Percentiles rank a stretch among this genome's conserved stretches.
These are phyloP conservation scores for Calameuta pallipes DNA, from an alignment of 2,888 invertebrate species.

Conservation along the genomic window DNA sequence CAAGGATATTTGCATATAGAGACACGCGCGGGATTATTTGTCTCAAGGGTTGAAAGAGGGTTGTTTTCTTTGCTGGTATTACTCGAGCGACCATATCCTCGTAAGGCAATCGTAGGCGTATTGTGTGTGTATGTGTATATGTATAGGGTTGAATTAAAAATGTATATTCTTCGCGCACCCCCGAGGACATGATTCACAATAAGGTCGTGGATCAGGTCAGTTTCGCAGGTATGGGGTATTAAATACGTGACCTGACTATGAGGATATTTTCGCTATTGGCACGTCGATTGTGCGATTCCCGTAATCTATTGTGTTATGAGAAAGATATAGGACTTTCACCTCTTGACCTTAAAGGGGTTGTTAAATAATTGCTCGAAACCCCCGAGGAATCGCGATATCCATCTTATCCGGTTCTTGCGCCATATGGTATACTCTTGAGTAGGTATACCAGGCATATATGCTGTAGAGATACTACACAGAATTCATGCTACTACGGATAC, in stretches of 20 bases:
- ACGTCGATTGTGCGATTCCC: neutral
- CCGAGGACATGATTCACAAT: neutral
- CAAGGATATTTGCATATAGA: neutral
- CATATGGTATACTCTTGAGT: neutral
- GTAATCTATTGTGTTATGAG: neutral
- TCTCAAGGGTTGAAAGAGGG: neutral
- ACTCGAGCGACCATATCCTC: neutral
- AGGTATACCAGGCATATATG: neutral
- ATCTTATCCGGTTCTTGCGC: neutral
- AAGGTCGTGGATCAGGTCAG: neutral
- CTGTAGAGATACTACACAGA: neutral
- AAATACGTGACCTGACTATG: conserved; percentile 47
- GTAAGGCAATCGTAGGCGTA: neutral
- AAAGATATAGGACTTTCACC: neutral
- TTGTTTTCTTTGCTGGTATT: neutral
- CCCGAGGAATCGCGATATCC: neutral
- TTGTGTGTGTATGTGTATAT: neutral
- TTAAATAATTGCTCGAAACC: neutral
- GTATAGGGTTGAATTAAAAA: neutral
- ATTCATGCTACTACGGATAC: neutral
- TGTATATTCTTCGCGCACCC: neutral
- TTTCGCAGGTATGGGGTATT: conserved; percentile 30
- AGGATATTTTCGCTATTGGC: neutral
- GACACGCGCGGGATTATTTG: neutral
- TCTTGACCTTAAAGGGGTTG: neutral